Base-by-base conservation (phyloP, 2,113 vertebrate genomes). In the Proteles cristata region DNA sequence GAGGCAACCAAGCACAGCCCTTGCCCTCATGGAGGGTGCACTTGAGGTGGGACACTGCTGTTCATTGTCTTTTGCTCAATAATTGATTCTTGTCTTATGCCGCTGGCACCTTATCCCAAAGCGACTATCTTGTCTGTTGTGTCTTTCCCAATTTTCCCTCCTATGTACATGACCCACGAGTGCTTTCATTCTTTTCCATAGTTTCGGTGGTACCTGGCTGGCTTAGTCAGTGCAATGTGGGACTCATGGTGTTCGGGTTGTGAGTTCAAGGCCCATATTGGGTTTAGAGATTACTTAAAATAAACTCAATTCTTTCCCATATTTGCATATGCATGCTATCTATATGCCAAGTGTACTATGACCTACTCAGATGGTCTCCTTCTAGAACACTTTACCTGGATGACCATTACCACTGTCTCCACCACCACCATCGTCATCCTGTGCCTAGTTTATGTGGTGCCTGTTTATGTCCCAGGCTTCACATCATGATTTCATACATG, bases 81-180 rank as follows among this genome's bases (percentile, higher is more conserved):
- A 80, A 50, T 26, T 4, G 43, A 4, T 25, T 89, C 23, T 73
- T 1, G 53, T 65, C 50, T 77, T 23, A 23, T 2, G 14, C 35
- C 4, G 33, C n/a, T 31, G 6, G 11, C 2, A 16, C 11, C 10
- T 48, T 58, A 73, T 48, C 11, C 68, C 11, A 74, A 53, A 23
- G 28, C 39, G 31, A 77, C 48, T 17, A 43, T 48, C 15, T 48
- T 48, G 48, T 48, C 74, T 17, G 26, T 11, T 69, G 1, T 14
- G 5, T 53, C n/a, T 45, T 81, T 1, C 45, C 11, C 3, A 19
- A 1, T 19, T 63, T 73, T 82, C 31, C 43, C 77, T 80, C 21
- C 19, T 4, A 16, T 43, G 35, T 50, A 31, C 0, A 2, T 26
- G 50, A 16, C 14, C 8, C 11, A 35, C 3, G 4, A 5, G 5